Percentiles rank a stretch among this genome's conserved stretches.
Evolutionary conservation across 2,888 invertebrate genomes (phyloP).

Genomic region (Cerastoderma edule): DNA sequence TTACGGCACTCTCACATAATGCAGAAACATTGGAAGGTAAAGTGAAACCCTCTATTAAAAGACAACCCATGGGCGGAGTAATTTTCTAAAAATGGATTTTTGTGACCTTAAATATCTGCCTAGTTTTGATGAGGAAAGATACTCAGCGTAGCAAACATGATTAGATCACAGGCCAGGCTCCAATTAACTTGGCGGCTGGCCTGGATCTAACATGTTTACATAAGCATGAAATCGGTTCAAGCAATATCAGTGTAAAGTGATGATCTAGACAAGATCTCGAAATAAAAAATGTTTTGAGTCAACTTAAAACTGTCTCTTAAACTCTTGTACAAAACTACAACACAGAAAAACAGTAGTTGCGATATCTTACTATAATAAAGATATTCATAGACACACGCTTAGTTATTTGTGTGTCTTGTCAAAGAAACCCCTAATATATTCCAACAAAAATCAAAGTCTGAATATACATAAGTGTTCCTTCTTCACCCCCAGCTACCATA

Average conservation of each 20-base stretch:
- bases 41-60: neutral
- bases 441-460: neutral
- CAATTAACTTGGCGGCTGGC: neutral
- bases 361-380: neutral
- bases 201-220: too few species aligned
- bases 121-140: too few species aligned
- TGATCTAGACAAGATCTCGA: too few species aligned
- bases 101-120: neutral
- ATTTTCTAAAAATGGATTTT: neutral
- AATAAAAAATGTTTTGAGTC: too few species aligned
- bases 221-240: too few species aligned
- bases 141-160: too few species aligned
- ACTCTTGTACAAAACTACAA: neutral
- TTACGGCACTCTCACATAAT: neutral
- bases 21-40: slow-evolving; percentile 6
- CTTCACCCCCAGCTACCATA: neutral
- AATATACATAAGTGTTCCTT: neutral
- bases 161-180: too few species aligned
- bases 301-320: too few species aligned
- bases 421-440: too few species aligned
- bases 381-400: neutral
- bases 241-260: too few species aligned
- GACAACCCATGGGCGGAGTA: neutral
- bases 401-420: neutral
- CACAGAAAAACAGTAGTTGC: neutral